Evolutionary conservation across 2,888 invertebrate genomes (phyloP).

Genomic region (Aporophyla lueneburgensis): DNA sequence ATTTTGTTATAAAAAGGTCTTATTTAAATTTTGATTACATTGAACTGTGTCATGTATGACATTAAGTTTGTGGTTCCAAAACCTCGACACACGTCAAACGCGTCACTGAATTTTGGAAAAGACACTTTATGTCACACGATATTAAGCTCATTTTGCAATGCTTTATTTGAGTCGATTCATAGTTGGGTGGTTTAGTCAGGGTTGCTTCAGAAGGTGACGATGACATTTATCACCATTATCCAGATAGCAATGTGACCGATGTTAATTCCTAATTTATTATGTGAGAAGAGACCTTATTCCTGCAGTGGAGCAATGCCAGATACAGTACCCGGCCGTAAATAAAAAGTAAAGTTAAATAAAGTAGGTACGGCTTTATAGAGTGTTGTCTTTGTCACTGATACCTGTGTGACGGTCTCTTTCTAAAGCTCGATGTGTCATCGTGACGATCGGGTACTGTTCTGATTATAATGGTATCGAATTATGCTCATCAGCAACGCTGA

Average conservation of each 20-base stretch:
- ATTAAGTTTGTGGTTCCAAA: background rate
- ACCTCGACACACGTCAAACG: background rate
- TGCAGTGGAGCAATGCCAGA: background rate
- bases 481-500: background rate
- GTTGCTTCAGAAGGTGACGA: no score
- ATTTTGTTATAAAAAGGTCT: background rate
- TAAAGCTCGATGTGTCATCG: conserved; percentile 1
- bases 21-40: background rate
- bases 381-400: conserved; percentile 3
- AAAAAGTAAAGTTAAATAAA: background rate
- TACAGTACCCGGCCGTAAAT: conserved; percentile 29
- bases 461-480: background rate
- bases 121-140: background rate
- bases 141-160: background rate
- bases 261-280: background rate
- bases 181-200: background rate
- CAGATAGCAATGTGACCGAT: background rate
- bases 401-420: background rate
- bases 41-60: no score
- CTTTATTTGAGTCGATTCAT: background rate
- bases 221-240: background rate
- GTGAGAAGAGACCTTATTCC: background rate
- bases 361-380: conserved; percentile 15
- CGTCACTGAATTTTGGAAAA: background rate
- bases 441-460: conserved; percentile 23